Base-by-base conservation (phyloP, 2,797 vertebrate genomes). In the Esox masquinongy region DNA sequence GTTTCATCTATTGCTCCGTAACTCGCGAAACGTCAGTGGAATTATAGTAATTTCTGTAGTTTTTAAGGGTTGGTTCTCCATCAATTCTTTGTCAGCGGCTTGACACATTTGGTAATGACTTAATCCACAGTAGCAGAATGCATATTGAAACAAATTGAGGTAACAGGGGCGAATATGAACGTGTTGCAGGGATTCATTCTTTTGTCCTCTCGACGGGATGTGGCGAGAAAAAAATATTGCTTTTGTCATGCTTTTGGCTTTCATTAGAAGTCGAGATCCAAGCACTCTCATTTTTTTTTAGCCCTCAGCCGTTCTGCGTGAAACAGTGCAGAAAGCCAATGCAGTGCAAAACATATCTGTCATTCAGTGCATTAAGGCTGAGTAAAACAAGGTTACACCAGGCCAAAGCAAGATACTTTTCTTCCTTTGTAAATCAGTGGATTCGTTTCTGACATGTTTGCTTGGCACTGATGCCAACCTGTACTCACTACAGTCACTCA, bases 251-350 rank as follows among this genome's bases (percentile, higher is more conserved):
- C 53, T 19, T 74, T 34, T 74, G 50, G 66, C 76, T 78, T 73
- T 78, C 76, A 75, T 81, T 75, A 39, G 75, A 70, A 75, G 73
- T 29, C 47, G 43, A 70, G 70, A 81, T 78, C 75, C 66, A 78
- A 66, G 63, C 61, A 29, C 5, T 64, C 3, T 64, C 26, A 26
- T 29, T 66, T 15, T 31, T 15, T 31, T 12, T 2, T n/a, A 1
- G 39, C 53, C 53, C 53, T 59, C 53, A 2, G 61, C 15, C 5
- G 26, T 34, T 16, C 24, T 66, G 14, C 24, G 1, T 5, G 5
- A 26, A 66, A 78, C 12, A 73, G 59, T n/a, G 74, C 67, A 56
- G 19, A 66, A 70, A 70, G 74, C 78, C 77, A 78, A 74, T 76
- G 73, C 68, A 29, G 50, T 56, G 26, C 17, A 36, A 22, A 63